Percentiles rank a stretch among this genome's conserved stretches.
phyloP scores from a whole-genome alignment of 1,140 invertebrate species.

The Caenorhabditis briggsae region DNA sequence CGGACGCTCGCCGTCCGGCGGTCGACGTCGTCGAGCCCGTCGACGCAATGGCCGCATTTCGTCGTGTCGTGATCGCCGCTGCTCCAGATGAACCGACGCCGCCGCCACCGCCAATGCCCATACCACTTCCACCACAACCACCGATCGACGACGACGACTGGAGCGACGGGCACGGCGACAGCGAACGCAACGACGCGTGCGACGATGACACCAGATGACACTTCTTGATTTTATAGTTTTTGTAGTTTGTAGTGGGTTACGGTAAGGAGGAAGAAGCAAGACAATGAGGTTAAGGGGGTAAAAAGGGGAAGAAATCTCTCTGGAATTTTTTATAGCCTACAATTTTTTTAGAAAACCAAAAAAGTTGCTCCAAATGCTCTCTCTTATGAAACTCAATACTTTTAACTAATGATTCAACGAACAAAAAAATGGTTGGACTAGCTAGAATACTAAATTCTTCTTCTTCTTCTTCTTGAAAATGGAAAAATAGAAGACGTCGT shows the following conservation, averaged over 20 bases:
- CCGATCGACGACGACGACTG: slow-evolving; percentile 49
- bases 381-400: neutral
- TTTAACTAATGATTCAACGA: neutral
- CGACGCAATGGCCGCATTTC: slow-evolving; percentile 38
- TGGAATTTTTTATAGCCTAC: neutral
- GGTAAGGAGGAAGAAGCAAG: neutral
- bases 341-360: neutral
- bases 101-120: slow-evolving; percentile 16
- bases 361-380: neutral
- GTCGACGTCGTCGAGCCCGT: slow-evolving; percentile 42
- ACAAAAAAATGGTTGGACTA: too few relatives aligned
- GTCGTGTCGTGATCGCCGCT: neutral
- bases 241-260: too few relatives aligned
- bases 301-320: neutral
- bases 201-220: slow-evolving; percentile 31
- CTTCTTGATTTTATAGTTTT: neutral
- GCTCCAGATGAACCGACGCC: neutral
- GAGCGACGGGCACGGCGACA: slow-evolving; percentile 47
- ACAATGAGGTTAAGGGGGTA: neutral
- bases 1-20: slow-evolving; percentile 65
- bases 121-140: slow-evolving; percentile 47
- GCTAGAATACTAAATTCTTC: too few relatives aligned
- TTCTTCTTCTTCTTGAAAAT: neutral
- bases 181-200: slow-evolving; percentile 27
- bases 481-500: slow-evolving; percentile 1